Evolutionary conservation across 2,888 invertebrate species (phyloP).

Genomic region (Chamaedrilus cognettii): DNA sequence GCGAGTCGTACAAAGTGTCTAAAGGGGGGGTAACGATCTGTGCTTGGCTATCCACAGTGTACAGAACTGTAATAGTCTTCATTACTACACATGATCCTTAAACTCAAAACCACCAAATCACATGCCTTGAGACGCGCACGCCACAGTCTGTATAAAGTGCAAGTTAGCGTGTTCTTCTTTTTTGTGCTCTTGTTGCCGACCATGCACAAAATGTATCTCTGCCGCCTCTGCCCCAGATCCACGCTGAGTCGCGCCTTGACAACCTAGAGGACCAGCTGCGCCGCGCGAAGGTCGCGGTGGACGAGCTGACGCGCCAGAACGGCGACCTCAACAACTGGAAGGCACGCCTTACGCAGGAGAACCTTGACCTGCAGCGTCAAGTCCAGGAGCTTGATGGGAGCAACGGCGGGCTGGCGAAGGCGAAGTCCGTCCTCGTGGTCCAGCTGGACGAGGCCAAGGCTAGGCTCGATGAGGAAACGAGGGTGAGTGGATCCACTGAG

Average conservation of each 20-base stretch:
- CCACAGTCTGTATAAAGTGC: too few relatives aligned
- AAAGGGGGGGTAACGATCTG: too few relatives aligned
- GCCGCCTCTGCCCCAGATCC: constrained; percentile 21
- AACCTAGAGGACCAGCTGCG: constrained; percentile 71
- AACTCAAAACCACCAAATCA: too few relatives aligned
- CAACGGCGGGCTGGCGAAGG: constrained; percentile 96
- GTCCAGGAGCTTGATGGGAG: constrained; percentile 92
- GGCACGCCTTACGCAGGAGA: constrained; percentile 84
- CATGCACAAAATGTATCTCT: neutral
- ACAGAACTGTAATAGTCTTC: too few relatives aligned
- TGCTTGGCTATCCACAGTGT: too few relatives aligned
- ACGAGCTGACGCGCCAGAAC: constrained; percentile 90
- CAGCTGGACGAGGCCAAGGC: constrained; percentile 56
- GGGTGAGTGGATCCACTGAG: too few relatives aligned
- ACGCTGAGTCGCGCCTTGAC: constrained; percentile 70
- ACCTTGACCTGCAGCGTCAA: constrained; percentile 66
- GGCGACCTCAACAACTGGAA: constrained; percentile 64
- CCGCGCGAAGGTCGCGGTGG: constrained; percentile 64
- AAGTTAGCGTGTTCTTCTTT: too few relatives aligned
- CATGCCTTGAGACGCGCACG: too few relatives aligned
- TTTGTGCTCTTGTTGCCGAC: too few relatives aligned
- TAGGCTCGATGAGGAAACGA: constrained; percentile 44
- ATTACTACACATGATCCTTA: too few relatives aligned
- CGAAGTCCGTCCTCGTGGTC: constrained; percentile 63
- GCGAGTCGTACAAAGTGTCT: too few relatives aligned